These are phyloP conservation scores for Upupa epops DNA, from an alignment of 2,113 vertebrate species.

Conservation along the genomic window DNA sequence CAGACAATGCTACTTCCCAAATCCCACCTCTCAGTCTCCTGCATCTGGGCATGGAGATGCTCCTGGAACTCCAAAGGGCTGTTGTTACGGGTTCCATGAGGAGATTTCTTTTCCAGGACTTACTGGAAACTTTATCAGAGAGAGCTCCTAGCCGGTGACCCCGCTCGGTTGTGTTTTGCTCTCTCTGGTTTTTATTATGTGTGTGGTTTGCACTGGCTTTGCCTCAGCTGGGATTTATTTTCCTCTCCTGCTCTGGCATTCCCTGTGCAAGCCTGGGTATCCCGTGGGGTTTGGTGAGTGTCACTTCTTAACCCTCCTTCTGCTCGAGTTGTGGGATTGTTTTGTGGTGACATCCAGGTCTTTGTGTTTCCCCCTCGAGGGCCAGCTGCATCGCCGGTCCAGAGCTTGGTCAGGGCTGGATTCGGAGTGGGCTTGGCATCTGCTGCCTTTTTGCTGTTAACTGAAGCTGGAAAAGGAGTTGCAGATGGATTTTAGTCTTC, in stretches of 20 bases:
- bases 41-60: neutral
- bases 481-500: neutral
- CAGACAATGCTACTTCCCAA: conserved; percentile 18
- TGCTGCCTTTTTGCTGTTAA: neutral
- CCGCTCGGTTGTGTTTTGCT: conserved; percentile 44
- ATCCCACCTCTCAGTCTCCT: neutral
- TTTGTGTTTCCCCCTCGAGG: neutral
- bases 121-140: conserved; percentile 33
- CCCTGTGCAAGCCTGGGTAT: neutral
- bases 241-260: conserved; percentile 41
- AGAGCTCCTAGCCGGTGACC: conserved; percentile 18
- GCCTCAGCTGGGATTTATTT: conserved; percentile 65
- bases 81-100: conserved; percentile 14
- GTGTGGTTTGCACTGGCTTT: conserved; percentile 45
- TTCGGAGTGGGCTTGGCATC: neutral
- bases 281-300: neutral
- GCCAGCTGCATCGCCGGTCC: rapidly evolving
- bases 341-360: neutral
- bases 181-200: conserved; percentile 67
- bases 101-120: conserved; percentile 46
- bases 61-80: neutral
- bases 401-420: rapidly evolving
- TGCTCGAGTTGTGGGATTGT: neutral
- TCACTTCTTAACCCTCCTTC: neutral
- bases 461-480: neutral